These are phyloP conservation scores for Anas platyrhynchos DNA, from an alignment of 2,113 vertebrate species.

Conservation along the genomic window DNA sequence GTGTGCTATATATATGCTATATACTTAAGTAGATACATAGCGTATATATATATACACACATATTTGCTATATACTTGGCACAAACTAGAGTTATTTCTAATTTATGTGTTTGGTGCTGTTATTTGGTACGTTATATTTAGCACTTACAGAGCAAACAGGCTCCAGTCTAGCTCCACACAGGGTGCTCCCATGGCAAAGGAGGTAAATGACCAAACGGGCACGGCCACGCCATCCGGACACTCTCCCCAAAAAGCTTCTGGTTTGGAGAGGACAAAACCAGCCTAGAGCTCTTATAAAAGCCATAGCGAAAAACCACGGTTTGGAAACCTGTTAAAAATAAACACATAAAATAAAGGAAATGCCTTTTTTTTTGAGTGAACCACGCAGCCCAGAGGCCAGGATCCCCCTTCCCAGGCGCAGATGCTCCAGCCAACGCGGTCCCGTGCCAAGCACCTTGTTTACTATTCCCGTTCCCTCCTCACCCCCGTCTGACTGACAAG, in stretches of 20 bases:
- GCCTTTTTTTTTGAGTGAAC: too few species aligned
- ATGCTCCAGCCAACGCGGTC: background rate
- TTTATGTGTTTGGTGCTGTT: background rate
- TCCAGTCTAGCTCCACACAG: background rate
- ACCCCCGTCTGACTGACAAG: constrained; percentile 14
- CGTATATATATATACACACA: too few species aligned
- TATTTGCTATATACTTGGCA: too few species aligned
- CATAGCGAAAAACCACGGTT: background rate
- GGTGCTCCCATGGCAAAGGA: background rate
- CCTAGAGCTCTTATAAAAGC: background rate
- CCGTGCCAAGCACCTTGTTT: constrained; percentile 3
- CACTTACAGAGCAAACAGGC: background rate
- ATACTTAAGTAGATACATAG: too few species aligned
- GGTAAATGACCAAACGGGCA: background rate
- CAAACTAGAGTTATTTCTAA: background rate
- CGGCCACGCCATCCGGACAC: accelerated
- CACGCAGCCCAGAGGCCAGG: too few species aligned
- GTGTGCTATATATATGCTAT: too few species aligned
- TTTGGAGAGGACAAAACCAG: background rate
- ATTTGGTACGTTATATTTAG: background rate
- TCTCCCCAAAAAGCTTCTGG: background rate
- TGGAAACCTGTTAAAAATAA: background rate
- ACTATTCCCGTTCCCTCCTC: constrained; percentile 7
- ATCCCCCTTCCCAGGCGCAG: too few species aligned
- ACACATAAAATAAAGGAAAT: too few species aligned